phyloP scores from a whole-genome alignment of 2,113 vertebrate species.

The Halichoeres trimaculatus region DNA sequence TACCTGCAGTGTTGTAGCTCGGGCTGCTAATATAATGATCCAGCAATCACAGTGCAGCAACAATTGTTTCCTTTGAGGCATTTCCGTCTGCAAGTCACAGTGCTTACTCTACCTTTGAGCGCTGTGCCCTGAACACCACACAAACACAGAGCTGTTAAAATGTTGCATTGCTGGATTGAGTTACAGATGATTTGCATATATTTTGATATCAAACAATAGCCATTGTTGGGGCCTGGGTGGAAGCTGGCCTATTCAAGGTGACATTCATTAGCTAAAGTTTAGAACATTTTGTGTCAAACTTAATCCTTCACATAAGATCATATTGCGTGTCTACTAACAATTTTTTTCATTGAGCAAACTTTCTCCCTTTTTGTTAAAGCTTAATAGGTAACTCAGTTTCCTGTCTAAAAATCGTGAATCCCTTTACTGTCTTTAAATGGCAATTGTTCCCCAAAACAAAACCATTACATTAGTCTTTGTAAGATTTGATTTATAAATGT shows the following conservation, averaged over 20 bases:
- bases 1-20: constrained; percentile 23
- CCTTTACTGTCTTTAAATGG: no score
- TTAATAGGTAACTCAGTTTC: neutral
- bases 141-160: neutral
- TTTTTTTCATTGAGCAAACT: neutral
- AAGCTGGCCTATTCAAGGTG: constrained; percentile 31
- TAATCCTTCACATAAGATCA: neutral
- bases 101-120: neutral
- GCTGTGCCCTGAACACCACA: no score
- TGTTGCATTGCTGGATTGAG: neutral
- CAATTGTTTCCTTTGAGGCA: constrained; percentile 5
- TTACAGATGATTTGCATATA: neutral
- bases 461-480: no score
- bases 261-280: constrained; percentile 32
- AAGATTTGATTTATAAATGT: no score
- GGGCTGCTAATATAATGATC: neutral
- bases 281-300: neutral
- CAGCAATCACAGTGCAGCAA: constrained; percentile 9
- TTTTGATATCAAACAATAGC: neutral
- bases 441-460: no score
- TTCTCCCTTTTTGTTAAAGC: neutral
- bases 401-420: neutral
- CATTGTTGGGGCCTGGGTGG: neutral
- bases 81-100: neutral
- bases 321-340: neutral